Conservation (phyloP, 2,797 vertebrate genomes). For the Phyllotis vaccarum region DNA sequence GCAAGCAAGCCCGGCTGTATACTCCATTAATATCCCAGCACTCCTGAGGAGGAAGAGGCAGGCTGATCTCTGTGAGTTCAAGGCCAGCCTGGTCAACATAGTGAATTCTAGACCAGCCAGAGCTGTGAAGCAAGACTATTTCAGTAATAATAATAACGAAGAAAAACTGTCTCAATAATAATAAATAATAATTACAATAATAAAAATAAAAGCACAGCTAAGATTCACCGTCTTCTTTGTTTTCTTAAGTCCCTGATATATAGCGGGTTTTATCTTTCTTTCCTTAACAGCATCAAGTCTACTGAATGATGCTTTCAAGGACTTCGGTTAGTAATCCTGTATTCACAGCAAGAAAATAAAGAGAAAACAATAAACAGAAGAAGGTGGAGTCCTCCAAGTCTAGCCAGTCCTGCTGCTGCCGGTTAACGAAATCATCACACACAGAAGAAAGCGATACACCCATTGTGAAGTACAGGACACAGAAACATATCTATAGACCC, state of each 20-base stretch:
- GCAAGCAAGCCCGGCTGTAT: too few relatives aligned
- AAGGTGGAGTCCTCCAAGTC: not conserved
- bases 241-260: not conserved
- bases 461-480: not conserved
- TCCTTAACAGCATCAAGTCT: conserved; percentile 12
- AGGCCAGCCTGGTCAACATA: not conserved
- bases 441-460: conserved; percentile 13
- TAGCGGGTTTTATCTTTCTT: conserved; percentile 40
- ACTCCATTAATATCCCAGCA: not conserved
- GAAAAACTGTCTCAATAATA: too few relatives aligned
- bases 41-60: not conserved
- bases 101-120: not conserved
- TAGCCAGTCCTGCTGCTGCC: conserved; percentile 11
- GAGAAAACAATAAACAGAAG: not conserved
- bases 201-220: conserved; percentile 63
- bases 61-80: not conserved
- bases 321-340: conserved; percentile 4
- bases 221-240: not conserved
- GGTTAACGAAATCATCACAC: conserved; percentile 14
- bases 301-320: conserved; percentile 17
- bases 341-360: not conserved
- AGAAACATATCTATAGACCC: not conserved
- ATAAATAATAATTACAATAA: not conserved
- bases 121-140: not conserved
- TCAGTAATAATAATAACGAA: not conserved